A percentile compares a stretch with the other conserved stretches of the same genome.
Evolutionary conservation across 2,888 invertebrate genomes (phyloP).

Genomic region (Achlya flavicornis): DNA sequence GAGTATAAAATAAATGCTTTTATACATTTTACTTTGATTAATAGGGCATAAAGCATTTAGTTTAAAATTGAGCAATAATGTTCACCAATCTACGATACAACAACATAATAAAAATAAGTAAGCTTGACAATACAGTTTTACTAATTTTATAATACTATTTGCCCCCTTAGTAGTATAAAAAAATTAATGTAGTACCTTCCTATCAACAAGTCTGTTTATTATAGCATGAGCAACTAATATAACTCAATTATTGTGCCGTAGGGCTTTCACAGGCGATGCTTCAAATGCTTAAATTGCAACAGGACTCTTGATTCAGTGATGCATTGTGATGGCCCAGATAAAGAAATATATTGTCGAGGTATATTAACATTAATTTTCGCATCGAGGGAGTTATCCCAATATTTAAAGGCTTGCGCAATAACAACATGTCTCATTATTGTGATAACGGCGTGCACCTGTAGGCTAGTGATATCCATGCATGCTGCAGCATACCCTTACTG

Average conservation of each 20-base stretch:
- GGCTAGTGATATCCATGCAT: constrained; percentile 61
- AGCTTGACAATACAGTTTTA: no score
- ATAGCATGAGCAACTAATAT: constrained; percentile 17
- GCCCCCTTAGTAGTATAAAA: no score
- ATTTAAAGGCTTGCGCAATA: constrained; percentile 52
- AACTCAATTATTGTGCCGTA: constrained; percentile 70
- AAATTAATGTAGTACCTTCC: no score
- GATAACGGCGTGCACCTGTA: constrained; percentile 66
- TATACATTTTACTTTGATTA: no score
- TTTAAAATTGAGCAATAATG: neutral
- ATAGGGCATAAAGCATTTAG: neutral
- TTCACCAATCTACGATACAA: neutral
- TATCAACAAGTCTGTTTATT: no score
- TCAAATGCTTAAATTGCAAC: constrained; percentile 93
- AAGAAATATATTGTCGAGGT: constrained; percentile 96
- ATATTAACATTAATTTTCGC: constrained; percentile 58
- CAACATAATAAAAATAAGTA: neutral
- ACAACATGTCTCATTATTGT: constrained; percentile 61
- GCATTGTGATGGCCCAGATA: constrained; percentile 96
- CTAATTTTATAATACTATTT: no score
- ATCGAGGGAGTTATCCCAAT: constrained; percentile 34
- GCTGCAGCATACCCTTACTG: constrained; percentile 57
- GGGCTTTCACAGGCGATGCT: constrained; percentile 96
- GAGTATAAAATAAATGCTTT: neutral
- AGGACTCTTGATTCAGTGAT: constrained; percentile 93